These are phyloP conservation scores for Cryptoblepharus egeriae DNA, from an alignment of 2,797 vertebrate genomes.

Conservation along the genomic window DNA sequence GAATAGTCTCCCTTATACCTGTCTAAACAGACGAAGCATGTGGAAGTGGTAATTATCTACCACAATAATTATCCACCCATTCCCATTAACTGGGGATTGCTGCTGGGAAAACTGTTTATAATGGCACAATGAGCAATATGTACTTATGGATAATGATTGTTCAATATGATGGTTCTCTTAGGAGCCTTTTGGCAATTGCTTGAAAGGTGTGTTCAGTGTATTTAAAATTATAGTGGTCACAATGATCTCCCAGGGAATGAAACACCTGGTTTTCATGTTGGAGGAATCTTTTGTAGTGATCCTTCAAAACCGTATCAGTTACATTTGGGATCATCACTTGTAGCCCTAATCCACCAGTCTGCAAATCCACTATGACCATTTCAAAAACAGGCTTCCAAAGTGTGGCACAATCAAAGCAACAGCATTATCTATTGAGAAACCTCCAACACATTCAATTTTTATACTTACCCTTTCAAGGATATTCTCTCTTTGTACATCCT, in stretches of 20 bases:
- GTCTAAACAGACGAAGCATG: conserved; percentile 5
- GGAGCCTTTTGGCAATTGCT: not conserved
- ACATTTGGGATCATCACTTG: not conserved
- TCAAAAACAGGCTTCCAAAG: not conserved
- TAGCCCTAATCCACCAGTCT: not conserved
- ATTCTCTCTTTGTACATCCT: too few species aligned
- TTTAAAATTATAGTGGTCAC: conserved; percentile 30
- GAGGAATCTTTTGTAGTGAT: conserved; percentile 6
- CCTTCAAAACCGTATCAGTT: not conserved
- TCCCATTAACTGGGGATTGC: not conserved
- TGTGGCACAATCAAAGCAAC: not conserved
- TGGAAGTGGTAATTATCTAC: not conserved
- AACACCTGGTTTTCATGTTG: not conserved
- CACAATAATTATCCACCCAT: not conserved
- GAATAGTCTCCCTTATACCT: not conserved
- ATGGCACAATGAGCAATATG: not conserved
- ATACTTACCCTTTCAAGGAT: not conserved
- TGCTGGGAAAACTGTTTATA: not conserved
- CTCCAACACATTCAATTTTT: conserved; percentile 20
- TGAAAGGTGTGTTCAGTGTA: not conserved
- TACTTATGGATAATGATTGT: conserved; percentile 12
- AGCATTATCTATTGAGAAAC: not conserved
- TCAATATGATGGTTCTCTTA: not conserved
- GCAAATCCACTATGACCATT: not conserved
- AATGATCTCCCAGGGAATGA: conserved; percentile 17